Base-by-base conservation (phyloP, 30 jellyfish, hydroid and myxozoan genomes). In the Aurelia sp. region DNA sequence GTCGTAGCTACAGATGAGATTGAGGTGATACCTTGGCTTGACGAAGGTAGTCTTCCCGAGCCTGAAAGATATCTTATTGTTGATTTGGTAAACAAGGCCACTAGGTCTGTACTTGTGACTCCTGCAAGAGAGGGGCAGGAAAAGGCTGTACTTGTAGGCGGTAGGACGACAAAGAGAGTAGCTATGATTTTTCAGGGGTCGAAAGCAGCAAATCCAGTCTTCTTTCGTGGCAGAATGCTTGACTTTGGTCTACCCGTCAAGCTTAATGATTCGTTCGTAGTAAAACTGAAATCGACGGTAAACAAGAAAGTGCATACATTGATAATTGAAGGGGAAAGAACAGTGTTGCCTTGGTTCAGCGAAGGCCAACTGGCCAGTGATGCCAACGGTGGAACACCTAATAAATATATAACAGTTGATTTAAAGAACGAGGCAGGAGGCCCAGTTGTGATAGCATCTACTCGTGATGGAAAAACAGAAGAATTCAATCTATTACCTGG, bases 401-500 rank as follows among this genome's bases (percentile, higher is more conserved):
- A 59, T 18, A 59, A 59, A 13, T 59, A 18, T 13, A 18, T 59
- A 21, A 59, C 33, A 21, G 69, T 59, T 18, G 69, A 59, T 59
- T 59, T 59, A 18, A 21, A 18, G 33, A 59, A 59, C 16, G 69
- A 59, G 31, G 69, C 69, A 12, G 69, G 18, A 5, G 69, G 69
- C 3, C 69, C 69, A 59, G 69, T 59, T 5, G 33, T 59, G 24
- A 59, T 59, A n/a, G 33, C 24, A n/a, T 59, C 69, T 59, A 59
- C 24, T 18, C 69, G 69, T 21, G 33, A 59, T 21, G 69, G 69
- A 59, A 59, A 59, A 18, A 59, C 24, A 59, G 69, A 59, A 12
- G 69, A 59, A 59, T 5, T 59, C 69, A 59, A 59, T 18, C 69
- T 59, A 33, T n/a, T 18, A 18, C 69, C 69, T 59, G 69, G 69